These are phyloP conservation scores for Xenops minutus DNA, from an alignment of 2,797 vertebrate genomes.

Conservation along the genomic window DNA sequence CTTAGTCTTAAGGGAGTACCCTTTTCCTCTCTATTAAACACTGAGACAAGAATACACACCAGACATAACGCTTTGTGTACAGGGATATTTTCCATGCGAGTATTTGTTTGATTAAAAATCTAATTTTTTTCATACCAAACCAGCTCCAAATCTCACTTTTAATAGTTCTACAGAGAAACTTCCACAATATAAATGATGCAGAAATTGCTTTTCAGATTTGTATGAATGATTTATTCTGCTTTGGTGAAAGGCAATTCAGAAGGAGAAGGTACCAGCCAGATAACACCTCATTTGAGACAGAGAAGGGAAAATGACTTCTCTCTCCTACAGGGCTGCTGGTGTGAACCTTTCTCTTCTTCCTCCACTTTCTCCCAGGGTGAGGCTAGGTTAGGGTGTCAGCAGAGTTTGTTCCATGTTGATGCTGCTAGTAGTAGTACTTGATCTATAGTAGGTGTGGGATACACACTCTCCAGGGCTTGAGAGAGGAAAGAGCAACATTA, in stretches of 20 bases:
- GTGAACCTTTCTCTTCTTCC: not conserved
- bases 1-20: not conserved
- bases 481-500: not conserved
- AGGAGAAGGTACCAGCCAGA: not conserved
- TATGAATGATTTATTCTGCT: constrained; percentile 36
- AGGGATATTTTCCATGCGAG: not conserved
- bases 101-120: not conserved
- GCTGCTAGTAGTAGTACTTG: not conserved
- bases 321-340: not conserved
- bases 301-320: not conserved
- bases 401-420: rapidly evolving
- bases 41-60: not conserved
- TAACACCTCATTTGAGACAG: constrained; percentile 1
- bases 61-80: not conserved
- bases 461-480: not conserved
- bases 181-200: constrained; percentile 35
- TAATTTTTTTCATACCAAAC: not conserved
- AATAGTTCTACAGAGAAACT: constrained; percentile 1
- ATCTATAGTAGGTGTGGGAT: too few relatives aligned
- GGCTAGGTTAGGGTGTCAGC: not conserved
- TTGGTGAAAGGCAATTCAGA: constrained; percentile 37
- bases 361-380: not conserved
- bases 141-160: not conserved
- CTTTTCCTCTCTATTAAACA: not conserved
- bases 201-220: constrained; percentile 45